phyloP scores from a whole-genome alignment of 2,888 invertebrate species.

The Glyphotaelius pellucidus region DNA sequence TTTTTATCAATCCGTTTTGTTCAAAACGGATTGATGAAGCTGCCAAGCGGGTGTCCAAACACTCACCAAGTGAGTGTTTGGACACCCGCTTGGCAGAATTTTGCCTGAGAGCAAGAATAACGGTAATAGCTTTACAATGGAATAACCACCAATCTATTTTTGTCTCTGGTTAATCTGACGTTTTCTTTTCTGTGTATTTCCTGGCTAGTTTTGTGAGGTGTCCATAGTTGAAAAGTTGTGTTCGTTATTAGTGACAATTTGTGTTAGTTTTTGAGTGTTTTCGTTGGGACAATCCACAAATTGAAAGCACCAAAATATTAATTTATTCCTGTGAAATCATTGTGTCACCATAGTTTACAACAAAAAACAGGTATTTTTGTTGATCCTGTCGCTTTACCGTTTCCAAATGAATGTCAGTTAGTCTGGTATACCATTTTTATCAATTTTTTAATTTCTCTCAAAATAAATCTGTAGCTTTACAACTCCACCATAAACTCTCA shows the following conservation, averaged over 20 bases:
- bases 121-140: neutral
- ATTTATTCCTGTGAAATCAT: neutral
- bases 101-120: neutral
- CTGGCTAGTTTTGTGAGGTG: neutral
- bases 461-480: neutral
- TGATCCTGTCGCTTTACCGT: neutral
- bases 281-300: neutral
- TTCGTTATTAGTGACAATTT: neutral
- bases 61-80: too few species aligned
- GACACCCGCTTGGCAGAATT: too few species aligned
- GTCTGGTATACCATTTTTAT: neutral
- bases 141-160: neutral
- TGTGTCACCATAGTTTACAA: neutral
- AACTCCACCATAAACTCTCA: neutral
- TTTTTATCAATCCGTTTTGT: too few species aligned
- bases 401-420: neutral
- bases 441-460: neutral
- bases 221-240: neutral
- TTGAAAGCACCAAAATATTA: neutral
- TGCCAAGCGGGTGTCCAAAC: too few species aligned
- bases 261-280: neutral
- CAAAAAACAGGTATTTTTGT: neutral
- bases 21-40: too few species aligned
- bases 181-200: slow-evolving; percentile 2
- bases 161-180: neutral